phyloP scores from a whole-genome alignment of 2,113 vertebrate genomes.

The Pangasianodon gigas region DNA sequence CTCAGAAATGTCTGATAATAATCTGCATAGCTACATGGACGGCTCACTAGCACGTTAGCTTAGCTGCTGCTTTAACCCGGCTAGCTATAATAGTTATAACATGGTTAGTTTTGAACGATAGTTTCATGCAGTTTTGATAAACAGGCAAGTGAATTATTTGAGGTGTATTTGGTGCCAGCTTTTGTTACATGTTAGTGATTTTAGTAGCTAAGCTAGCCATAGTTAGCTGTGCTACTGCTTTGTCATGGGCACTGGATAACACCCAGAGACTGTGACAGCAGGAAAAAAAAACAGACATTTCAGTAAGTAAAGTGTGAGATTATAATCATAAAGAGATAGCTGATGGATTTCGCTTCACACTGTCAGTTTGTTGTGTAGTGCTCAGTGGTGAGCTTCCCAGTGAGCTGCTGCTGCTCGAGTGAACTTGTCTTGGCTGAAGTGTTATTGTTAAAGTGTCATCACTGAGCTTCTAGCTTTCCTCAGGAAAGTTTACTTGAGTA shows the following conservation, averaged over 20 bases:
- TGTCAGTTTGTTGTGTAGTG: background rate
- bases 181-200: background rate
- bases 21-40: background rate
- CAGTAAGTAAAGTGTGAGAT: background rate
- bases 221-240: constrained; percentile 54
- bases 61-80: background rate
- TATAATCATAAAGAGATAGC: background rate
- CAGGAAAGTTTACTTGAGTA: background rate
- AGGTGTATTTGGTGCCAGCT: background rate
- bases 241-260: constrained; percentile 64
- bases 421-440: background rate
- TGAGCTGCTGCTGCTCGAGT: background rate
- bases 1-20: background rate
- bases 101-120: too few species aligned
- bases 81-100: background rate
- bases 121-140: background rate
- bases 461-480: background rate
- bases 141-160: background rate
- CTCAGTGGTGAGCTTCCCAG: background rate
- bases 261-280: constrained; percentile 48
- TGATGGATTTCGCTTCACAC: background rate
- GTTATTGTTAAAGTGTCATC: background rate
- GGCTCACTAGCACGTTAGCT: constrained; percentile 1
- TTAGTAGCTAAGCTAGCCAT: background rate
- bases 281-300: constrained; percentile 5